Base-by-base conservation (phyloP, 2,888 invertebrate species). In the Carabus problematicus region DNA sequence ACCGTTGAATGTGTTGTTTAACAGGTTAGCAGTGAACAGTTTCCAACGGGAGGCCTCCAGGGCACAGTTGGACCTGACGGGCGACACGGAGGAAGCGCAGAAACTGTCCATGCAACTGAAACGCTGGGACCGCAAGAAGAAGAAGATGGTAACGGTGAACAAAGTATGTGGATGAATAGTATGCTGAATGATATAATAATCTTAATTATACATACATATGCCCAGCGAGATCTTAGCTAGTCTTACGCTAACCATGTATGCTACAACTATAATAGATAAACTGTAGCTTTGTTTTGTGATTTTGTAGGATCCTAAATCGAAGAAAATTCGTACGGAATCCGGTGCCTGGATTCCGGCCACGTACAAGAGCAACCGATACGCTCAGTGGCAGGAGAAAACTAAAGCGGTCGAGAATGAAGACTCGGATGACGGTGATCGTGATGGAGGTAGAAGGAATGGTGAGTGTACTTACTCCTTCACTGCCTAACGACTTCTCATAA, bases 71-170 rank as follows among this genome's bases (percentile, higher is more conserved):
- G 97, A 98, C 78, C 81, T 98, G 74, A 87, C 88, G 8, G 93
- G 90, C 8, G 97, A 97, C 82, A 91, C 92, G 71, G 89, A 88
- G 55, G 89, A 90, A 29, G 83, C 82, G 0, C 84, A 87, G 70
- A 85, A 87, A 41, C 83, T 86, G 61, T 85, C 86, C 61, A 85
- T 84, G 1, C 87, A 88, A 72, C 81, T 88, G 74, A 88, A 90
- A 78, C 90, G 89, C 78, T 97, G 98, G 98, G 98, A 98, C 84
- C 87, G 96, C 59, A 95, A 96, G 79, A 91, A 93, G 82, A 98
- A 98, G 87, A 97, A 95, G 84, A 97, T 95, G 91, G 91, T 98
- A 41, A 86, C 89, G 29, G 86, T 87, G 0, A 85, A 87, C 72
- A 85, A 85, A 71, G 90, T 90, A 80, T 75, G 83, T 76, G 72